phyloP scores from a whole-genome alignment of 1,140 invertebrate genomes.

The Leguminivora glycinivorella region DNA sequence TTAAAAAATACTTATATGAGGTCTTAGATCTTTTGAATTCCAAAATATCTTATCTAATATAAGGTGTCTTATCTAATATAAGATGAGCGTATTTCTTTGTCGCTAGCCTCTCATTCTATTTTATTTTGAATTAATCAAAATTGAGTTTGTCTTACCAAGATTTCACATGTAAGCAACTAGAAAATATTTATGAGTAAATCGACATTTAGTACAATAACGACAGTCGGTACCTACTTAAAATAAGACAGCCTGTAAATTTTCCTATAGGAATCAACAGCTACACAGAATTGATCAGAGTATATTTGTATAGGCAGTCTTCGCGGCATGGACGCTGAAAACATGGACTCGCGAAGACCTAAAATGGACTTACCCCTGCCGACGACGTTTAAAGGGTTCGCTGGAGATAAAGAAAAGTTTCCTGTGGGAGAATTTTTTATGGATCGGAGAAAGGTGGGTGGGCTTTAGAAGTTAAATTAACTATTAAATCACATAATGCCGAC shows the following conservation, averaged over 20 bases:
- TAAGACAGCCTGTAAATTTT: background rate
- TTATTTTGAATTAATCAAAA: no score
- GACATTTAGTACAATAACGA: background rate
- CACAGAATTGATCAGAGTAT: background rate
- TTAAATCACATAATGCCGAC: no score
- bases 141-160: no score
- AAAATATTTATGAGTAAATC: background rate
- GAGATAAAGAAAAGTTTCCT: conserved; percentile 56
- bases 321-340: conserved; percentile 57
- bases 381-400: conserved; percentile 51
- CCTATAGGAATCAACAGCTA: background rate
- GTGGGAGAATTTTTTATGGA: conserved; percentile 61
- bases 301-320: conserved; percentile 53
- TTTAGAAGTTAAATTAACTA: no score
- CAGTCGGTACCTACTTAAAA: background rate
- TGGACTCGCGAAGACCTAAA: conserved; percentile 56
- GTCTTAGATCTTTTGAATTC: no score
- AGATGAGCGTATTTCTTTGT: no score
- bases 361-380: conserved; percentile 64
- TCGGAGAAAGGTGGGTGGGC: conserved; percentile 52
- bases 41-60: no score
- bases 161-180: no score
- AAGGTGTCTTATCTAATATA: no score
- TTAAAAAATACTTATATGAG: no score
- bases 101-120: no score